Percentiles rank a stretch among this genome's conserved stretches.
Conservation (phyloP, 2,113 vertebrate genomes). For the Triplophysa rosa region DNA sequence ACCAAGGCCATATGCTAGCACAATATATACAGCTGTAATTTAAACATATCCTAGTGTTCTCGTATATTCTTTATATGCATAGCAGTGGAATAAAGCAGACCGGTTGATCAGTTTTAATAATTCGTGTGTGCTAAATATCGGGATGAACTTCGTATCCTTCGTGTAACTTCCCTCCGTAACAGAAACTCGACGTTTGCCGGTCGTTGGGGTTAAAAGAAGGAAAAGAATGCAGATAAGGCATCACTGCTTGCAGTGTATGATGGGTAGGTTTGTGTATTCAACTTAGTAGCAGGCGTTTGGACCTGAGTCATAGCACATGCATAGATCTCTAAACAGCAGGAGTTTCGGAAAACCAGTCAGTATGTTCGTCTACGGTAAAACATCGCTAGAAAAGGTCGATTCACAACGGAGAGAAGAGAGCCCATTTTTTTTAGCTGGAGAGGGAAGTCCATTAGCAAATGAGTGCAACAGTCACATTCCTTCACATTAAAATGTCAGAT, state of each 20-base stretch:
- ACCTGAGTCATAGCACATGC: conserved; percentile 86
- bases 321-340: conserved; percentile 83
- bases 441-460: conserved; percentile 59
- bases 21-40: conserved; percentile 92
- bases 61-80: conserved; percentile 83
- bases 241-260: conserved; percentile 93
- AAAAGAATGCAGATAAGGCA: conserved; percentile 89
- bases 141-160: conserved; percentile 58
- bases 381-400: conserved; percentile 72
- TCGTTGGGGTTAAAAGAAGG: conserved; percentile 72
- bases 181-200: conserved; percentile 75
- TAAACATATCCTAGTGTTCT: conserved; percentile 81
- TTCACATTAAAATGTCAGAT: conserved; percentile 42
- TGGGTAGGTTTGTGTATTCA: conserved; percentile 83
- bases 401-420: conserved; percentile 59
- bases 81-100: conserved; percentile 85
- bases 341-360: conserved; percentile 77
- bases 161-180: conserved; percentile 63
- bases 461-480: conserved; percentile 44
- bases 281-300: conserved; percentile 85
- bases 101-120: conserved; percentile 73
- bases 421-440: conserved; percentile 50
- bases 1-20: conserved; percentile 96
- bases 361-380: conserved; percentile 76
- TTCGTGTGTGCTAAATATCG: conserved; percentile 72